phyloP scores from a whole-genome alignment of 2,113 vertebrate species.

The Macrotis lagotis region DNA sequence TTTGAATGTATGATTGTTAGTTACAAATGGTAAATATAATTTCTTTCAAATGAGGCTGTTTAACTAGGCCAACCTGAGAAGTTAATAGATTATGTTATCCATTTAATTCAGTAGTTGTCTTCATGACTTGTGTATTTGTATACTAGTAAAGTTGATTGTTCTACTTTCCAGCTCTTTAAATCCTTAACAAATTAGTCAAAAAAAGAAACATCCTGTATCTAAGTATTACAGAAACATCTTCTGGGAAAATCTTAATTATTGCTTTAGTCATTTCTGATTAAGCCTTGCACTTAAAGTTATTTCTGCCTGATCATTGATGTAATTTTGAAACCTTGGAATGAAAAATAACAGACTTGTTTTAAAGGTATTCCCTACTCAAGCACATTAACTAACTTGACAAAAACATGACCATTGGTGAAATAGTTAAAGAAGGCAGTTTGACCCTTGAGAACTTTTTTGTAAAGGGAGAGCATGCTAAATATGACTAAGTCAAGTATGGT shows the following conservation, averaged over 20 bases:
- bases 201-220: neutral
- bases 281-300: neutral
- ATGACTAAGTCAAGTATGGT: neutral
- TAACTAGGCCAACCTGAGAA: neutral
- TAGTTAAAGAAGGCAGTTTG: neutral
- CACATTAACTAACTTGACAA: neutral
- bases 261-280: neutral
- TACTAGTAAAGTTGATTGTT: neutral
- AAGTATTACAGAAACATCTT: neutral
- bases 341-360: neutral
- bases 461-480: neutral
- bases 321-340: neutral
- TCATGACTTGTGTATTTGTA: neutral
- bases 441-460: neutral
- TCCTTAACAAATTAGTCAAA: neutral
- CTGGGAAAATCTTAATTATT: neutral
- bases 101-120: neutral
- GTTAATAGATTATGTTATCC: neutral
- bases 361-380: neutral
- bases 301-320: no score
- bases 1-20: neutral
- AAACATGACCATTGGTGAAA: neutral
- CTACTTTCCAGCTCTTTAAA: neutral
- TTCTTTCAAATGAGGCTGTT: neutral
- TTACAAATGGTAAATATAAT: neutral